Evolutionary conservation across 1,140 invertebrate genomes (phyloP), one percentile per base, ranked within the genome.

Genomic region (Mamestra configurata): DNA sequence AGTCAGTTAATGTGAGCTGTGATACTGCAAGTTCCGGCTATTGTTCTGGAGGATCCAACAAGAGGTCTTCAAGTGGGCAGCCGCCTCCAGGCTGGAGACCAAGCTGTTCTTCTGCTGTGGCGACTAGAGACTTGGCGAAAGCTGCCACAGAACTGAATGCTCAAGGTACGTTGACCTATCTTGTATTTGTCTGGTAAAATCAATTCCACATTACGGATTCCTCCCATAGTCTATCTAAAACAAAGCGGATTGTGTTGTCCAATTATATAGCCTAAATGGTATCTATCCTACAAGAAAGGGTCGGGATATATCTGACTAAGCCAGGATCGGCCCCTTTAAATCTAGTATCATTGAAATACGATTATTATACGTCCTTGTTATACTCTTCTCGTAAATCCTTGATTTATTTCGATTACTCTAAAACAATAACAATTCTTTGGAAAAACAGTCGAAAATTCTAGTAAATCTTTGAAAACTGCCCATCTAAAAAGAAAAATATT

Each of bases 11-110:
- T 72, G 89, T 94, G 10, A 95, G 94, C 79, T 95, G 92, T 84
- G 95, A 95, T 86, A 95, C 95, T 6, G 91, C 93, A 3, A 94
- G 93, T 76, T 95, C 94, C 57, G 95, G 95, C 3, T 95, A 95
- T 77, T 95, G 93, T 84, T 95, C 93, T 53, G 92, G 93, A 70
- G 94, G 92, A 0, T 94, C 94, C 1, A 94, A 95, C 55, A 95
- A 95, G 81, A 89, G 94, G 22, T 94, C 92, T 2, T 94, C 92
- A 10, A 89, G 91, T 87, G 90, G 89, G 10, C 88, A 90, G 70
- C 88, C 92, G 61, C 91, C 91, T 4, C 55, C 81, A 68, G 93
- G 93, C 1, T 94, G 93, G 90, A 90, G 94, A 51, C 93, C 93
- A 0, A 95, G 94, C 64, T 95, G 94, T 80, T 91, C 92, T 27